These are phyloP conservation scores for Macaria notata DNA, from an alignment of 2,888 invertebrate species.

Conservation along the genomic window DNA sequence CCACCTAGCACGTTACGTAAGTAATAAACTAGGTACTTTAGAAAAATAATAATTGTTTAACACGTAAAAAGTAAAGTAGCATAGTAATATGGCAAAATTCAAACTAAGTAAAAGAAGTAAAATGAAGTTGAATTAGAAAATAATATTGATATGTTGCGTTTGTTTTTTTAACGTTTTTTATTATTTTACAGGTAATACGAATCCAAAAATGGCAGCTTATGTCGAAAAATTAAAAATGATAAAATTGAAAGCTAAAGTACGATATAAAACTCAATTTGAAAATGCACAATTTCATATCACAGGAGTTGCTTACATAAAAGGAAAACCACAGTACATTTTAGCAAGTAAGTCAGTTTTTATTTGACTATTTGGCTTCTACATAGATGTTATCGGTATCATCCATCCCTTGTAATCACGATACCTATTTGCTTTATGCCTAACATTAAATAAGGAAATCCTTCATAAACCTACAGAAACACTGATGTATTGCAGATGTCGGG, in stretches of 20 bases:
- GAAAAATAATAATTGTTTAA: too few species aligned
- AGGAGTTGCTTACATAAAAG: constrained; percentile 53
- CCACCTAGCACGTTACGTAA: constrained; percentile 66
- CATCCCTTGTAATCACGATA: too few species aligned
- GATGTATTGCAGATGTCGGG: constrained; percentile 43
- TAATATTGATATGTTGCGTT: too few species aligned
- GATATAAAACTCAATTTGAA: constrained; percentile 46
- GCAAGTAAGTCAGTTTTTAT: constrained; percentile 43
- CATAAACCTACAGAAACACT: too few species aligned
- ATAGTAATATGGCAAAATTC: background rate
- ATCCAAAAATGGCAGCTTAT: constrained; percentile 58
- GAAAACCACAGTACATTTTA: constrained; percentile 53
- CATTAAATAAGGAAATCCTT: too few species aligned
- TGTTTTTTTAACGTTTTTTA: too few species aligned
- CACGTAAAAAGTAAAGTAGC: too few species aligned
- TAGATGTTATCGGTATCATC: too few species aligned
- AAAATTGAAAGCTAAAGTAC: constrained; percentile 52
- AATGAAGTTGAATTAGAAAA: too few species aligned
- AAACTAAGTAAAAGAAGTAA: too few species aligned
- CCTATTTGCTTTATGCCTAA: too few species aligned
- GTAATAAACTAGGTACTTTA: constrained; percentile 26
- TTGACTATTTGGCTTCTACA: background rate
- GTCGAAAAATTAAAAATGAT: constrained; percentile 59
- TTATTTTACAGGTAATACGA: constrained; percentile 52
- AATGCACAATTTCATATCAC: constrained; percentile 57